These are phyloP conservation scores for Strigops habroptila DNA, from an alignment of 2,113 vertebrate species.

Conservation along the genomic window DNA sequence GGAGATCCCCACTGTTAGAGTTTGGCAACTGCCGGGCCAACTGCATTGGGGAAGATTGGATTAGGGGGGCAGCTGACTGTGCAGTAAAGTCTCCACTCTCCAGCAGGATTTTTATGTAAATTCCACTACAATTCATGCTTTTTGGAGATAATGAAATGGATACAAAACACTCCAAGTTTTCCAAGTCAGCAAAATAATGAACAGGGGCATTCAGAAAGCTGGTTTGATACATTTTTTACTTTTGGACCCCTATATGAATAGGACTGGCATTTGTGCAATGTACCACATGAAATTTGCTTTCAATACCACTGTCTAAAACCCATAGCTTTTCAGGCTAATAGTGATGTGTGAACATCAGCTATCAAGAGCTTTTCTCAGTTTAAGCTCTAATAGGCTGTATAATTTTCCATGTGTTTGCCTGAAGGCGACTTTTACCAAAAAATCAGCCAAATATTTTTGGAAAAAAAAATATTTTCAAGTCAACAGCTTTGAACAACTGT, in stretches of 20 bases:
- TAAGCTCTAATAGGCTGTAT: slow-evolving; percentile 56
- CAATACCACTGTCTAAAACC: slow-evolving; percentile 43
- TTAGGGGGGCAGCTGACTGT: slow-evolving; percentile 84
- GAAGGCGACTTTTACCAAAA: slow-evolving; percentile 25
- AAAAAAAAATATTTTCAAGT: slow-evolving; percentile 31
- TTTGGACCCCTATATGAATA: slow-evolving; percentile 65
- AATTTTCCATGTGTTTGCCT: slow-evolving; percentile 53
- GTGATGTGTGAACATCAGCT: slow-evolving; percentile 61
- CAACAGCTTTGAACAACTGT: neutral
- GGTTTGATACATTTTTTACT: slow-evolving; percentile 69
- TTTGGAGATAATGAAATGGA: slow-evolving; percentile 82
- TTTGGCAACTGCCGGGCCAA: slow-evolving; percentile 78
- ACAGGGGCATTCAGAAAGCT: slow-evolving; percentile 67
- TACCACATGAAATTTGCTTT: slow-evolving; percentile 42
- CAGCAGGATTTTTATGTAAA: slow-evolving; percentile 89
- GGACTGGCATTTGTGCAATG: slow-evolving; percentile 57
- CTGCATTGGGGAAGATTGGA: slow-evolving; percentile 86
- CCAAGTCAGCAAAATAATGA: slow-evolving; percentile 85
- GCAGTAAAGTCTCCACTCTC: slow-evolving; percentile 78
- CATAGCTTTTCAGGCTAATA: slow-evolving; percentile 54
- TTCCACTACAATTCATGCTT: slow-evolving; percentile 82
- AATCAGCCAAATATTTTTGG: neutral
- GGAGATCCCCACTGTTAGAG: slow-evolving; percentile 83
- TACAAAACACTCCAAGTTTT: slow-evolving; percentile 79
- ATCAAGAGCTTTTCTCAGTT: slow-evolving; percentile 63